Conservation (phyloP, 2,113 vertebrate genomes). For the Cynocephalus volans region DNA sequence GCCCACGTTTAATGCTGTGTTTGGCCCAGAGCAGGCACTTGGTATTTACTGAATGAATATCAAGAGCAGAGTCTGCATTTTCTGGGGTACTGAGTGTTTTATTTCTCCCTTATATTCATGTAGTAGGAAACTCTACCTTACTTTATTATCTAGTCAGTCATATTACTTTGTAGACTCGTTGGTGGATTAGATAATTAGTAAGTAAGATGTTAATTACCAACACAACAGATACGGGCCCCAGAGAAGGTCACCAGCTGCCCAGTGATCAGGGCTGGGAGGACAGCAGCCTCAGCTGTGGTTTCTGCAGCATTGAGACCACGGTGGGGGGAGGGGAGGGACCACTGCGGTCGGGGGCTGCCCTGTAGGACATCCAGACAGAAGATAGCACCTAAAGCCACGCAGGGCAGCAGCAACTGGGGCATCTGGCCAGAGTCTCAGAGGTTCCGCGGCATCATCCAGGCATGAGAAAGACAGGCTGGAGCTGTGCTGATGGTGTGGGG, state of each 20-base stretch:
- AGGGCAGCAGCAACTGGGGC: neutral
- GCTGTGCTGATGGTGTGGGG: neutral
- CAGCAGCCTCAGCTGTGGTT: neutral
- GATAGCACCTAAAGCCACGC: neutral
- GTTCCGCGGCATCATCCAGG: too few species aligned
- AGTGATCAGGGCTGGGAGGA: rapidly evolving
- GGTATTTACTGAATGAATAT: neutral
- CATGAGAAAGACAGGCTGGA: neutral
- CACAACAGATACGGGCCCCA: neutral
- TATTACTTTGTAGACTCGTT: neutral
- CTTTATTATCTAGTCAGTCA: neutral
- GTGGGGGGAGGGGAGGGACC: too few species aligned
- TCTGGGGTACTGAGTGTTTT: neutral
- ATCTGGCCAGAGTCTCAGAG: neutral
- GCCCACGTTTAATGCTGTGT: neutral
- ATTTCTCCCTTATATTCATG: neutral
- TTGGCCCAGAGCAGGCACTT: neutral
- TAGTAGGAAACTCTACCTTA: neutral
- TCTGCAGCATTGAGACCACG: neutral
- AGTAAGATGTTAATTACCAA: neutral
- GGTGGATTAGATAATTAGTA: neutral
- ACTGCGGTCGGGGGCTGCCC: too few species aligned
- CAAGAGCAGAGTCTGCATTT: neutral
- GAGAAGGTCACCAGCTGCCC: neutral
- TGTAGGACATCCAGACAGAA: too few species aligned